Evolutionary conservation across 1,140 invertebrate genomes (phyloP).

Genomic region (Apis mellifera): DNA sequence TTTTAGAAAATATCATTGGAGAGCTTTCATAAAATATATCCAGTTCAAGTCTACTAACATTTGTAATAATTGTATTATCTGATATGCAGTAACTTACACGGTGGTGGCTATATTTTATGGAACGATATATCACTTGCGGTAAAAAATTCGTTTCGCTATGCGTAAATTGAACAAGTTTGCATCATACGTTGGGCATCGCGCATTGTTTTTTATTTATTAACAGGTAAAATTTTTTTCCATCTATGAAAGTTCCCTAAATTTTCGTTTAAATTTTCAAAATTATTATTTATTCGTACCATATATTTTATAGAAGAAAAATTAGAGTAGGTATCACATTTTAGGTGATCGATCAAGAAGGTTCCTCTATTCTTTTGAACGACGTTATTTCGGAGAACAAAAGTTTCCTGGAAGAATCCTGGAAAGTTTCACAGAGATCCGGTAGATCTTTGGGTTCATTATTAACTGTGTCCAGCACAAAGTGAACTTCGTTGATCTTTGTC

Average conservation of each 20-base stretch:
- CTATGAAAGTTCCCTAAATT: too few relatives aligned
- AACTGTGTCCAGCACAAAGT: constrained; percentile 52
- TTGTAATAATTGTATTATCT: constrained; percentile 12
- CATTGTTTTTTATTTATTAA: constrained; percentile 18
- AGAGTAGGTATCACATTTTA: neutral
- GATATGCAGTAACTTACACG: constrained; percentile 8
- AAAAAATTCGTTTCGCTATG: constrained; percentile 29
- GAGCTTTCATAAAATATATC: neutral
- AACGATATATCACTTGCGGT: constrained; percentile 26
- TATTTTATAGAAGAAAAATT: too few relatives aligned
- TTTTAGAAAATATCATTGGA: neutral
- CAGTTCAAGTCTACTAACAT: neutral
- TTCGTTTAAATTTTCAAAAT: too few relatives aligned
- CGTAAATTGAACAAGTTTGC: neutral
- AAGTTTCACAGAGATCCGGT: constrained; percentile 49
- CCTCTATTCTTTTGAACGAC: constrained; percentile 14
- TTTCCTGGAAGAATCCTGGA: constrained; percentile 47
- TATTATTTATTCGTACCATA: too few relatives aligned
- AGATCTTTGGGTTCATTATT: constrained; percentile 58
- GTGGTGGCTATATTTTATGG: neutral
- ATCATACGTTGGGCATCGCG: too few relatives aligned
- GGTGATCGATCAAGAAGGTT: constrained; percentile 37
- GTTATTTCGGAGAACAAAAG: constrained; percentile 28
- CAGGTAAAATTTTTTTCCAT: neutral
- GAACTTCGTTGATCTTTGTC: constrained; percentile 53